Evolutionary conservation across 1,140 invertebrate genomes (phyloP).

Genomic region (Nasonia vitripennis): DNA sequence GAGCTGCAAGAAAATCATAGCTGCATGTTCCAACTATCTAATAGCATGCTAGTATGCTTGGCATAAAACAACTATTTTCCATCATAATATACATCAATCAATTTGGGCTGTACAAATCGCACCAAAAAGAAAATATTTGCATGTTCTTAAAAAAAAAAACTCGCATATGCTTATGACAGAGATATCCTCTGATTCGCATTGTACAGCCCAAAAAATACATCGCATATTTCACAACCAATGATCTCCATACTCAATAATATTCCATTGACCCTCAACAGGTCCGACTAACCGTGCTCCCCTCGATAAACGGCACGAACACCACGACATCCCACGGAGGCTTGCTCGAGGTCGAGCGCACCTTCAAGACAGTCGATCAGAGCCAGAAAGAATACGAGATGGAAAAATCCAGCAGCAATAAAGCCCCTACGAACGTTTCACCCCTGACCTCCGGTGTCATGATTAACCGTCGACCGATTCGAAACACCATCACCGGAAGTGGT

Average conservation of each 20-base stretch:
- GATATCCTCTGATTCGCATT: background rate
- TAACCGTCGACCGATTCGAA: slow-evolving; percentile 25
- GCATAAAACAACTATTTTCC: too few relatives aligned
- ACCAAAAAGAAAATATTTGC: too few relatives aligned
- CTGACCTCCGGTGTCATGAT: background rate
- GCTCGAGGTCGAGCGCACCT: slow-evolving; percentile 83
- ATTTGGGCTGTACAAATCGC: too few relatives aligned
- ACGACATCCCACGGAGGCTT: slow-evolving; percentile 85
- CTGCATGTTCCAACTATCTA: too few relatives aligned
- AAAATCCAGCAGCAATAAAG: slow-evolving; percentile 60
- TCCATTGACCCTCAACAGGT: slow-evolving; percentile 70
- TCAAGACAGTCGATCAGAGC: slow-evolving; percentile 80
- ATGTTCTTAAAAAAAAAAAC: too few relatives aligned
- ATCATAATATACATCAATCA: too few relatives aligned
- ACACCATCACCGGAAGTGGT: background rate
- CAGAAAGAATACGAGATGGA: slow-evolving; percentile 72
- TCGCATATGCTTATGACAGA: too few relatives aligned
- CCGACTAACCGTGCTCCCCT: slow-evolving; percentile 82
- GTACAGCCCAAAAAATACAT: background rate
- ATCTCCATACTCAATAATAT: background rate
- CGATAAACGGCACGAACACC: slow-evolving; percentile 79
- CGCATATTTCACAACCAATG: background rate
- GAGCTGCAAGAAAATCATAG: too few relatives aligned
- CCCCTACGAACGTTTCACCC: background rate
- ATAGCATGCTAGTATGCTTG: too few relatives aligned